Percentiles rank a stretch among this genome's conserved stretches.
Conservation (phyloP, 2,113 vertebrate genomes). For the Albula goreensis region DNA sequence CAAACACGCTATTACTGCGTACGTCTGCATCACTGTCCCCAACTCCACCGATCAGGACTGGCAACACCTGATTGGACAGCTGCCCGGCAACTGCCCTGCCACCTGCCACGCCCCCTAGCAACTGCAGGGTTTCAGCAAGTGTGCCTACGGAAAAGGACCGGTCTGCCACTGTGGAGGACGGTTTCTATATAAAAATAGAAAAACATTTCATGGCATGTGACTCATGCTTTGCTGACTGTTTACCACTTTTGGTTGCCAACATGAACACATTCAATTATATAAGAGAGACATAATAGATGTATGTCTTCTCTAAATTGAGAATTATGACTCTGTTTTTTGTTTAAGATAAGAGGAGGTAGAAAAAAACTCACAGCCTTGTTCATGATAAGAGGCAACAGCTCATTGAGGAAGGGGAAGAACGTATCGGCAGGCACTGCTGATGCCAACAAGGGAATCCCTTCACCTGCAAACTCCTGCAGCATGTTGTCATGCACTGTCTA, state of each 20-base stretch:
- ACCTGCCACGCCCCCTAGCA: slow-evolving; percentile 58
- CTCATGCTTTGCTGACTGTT: neutral
- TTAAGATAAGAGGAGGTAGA: neutral
- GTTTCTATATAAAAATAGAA: slow-evolving; percentile 66
- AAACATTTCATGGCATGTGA: neutral
- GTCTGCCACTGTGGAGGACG: slow-evolving; percentile 76
- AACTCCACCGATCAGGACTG: slow-evolving; percentile 67
- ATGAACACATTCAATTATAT: neutral
- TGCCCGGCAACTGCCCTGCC: slow-evolving; percentile 61
- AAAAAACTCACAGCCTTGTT: slow-evolving; percentile 72
- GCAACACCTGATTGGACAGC: slow-evolving; percentile 77
- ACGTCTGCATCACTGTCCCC: slow-evolving; percentile 79
- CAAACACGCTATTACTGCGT: slow-evolving; percentile 83
- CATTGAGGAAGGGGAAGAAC: slow-evolving; percentile 79
- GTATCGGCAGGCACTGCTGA: slow-evolving; percentile 70
- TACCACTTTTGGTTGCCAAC: neutral
- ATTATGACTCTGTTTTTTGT: neutral
- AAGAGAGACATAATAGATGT: neutral
- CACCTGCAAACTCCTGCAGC: slow-evolving; percentile 84
- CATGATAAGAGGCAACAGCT: slow-evolving; percentile 82
- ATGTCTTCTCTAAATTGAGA: neutral
- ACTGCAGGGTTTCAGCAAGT: slow-evolving; percentile 76
- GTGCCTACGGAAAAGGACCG: slow-evolving; percentile 84
- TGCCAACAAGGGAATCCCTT: slow-evolving; percentile 80
- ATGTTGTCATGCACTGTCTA: slow-evolving; percentile 85